Conservation (phyloP, 92 coral and sea anemone genomes). For the Bergia puertoricense region DNA sequence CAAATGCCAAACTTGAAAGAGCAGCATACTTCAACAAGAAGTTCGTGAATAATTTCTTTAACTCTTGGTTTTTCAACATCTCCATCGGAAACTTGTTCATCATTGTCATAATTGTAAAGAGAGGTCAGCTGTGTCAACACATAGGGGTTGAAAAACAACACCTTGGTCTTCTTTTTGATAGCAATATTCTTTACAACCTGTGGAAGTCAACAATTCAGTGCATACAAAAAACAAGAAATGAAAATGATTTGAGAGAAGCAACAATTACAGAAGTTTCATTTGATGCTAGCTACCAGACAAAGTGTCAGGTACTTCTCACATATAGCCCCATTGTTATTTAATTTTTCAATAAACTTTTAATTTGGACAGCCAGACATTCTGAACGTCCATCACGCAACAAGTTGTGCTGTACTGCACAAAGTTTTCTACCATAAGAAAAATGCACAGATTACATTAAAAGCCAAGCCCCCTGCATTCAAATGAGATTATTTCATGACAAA, state of each 20-base stretch:
- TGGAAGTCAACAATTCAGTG: neutral
- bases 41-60: slow-evolving; percentile 56
- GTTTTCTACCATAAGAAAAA: too few relatives aligned
- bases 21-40: slow-evolving; percentile 77
- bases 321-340: too few relatives aligned
- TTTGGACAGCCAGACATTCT: too few relatives aligned
- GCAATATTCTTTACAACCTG: slow-evolving; percentile 79
- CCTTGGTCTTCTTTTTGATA: slow-evolving; percentile 87
- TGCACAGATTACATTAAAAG: too few relatives aligned
- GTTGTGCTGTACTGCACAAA: too few relatives aligned
- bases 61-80: slow-evolving; percentile 42
- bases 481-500: too few relatives aligned
- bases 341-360: too few relatives aligned
- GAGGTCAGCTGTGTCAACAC: slow-evolving; percentile 71
- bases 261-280: neutral
- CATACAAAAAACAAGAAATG: neutral
- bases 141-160: slow-evolving; percentile 75
- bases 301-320: too few relatives aligned
- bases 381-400: too few relatives aligned
- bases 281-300: too few relatives aligned
- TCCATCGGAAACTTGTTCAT: slow-evolving; percentile 17
- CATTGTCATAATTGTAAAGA: slow-evolving; percentile 73
- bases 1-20: slow-evolving; percentile 89
- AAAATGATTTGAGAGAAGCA: neutral
- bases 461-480: too few relatives aligned